Base-by-base conservation (phyloP, 2,797 vertebrate genomes). In the Characodon lateralis region DNA sequence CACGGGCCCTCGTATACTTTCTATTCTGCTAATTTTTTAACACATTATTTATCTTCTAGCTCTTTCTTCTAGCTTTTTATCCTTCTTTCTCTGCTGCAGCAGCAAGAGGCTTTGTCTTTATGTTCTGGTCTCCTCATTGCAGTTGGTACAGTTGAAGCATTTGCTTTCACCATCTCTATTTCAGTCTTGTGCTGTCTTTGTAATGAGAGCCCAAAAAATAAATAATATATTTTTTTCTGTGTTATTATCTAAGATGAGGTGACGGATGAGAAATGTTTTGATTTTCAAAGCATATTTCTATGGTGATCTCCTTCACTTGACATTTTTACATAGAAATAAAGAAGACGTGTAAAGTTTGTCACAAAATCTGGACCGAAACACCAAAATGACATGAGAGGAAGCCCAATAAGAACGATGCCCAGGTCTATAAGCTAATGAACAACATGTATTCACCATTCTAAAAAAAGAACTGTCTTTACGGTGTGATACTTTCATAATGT, bases 401-500 rank as follows among this genome's bases (percentile, higher is more conserved):
- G 70, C 78, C 22, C 6, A 70, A 31, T n/a, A 72, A 9, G 43
- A 78, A 79, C n/a, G 79, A 78, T 86, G 46, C 35, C n/a, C 50
- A 22, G 8, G 13, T 87, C 71, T 72, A 71, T 88, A 78, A 68
- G 76, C 71, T 85, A 77, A 85, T 92, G 77, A 91, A 88, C 68
- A 80, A 77, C 75, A 89, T 74, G 46, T 48, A 83, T 84, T 80
- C 68, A 83, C 22, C 70, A 81, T 76, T 87, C 74, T 77, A 79
- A 10, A 68, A 18, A 31, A 78, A 87, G 80, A 83, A 63, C 76
- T 78, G 77, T 78, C 86, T 92, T 87, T 56, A 86, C 77, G 0
- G 72, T 78, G 79, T 88, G 88, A 89, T 94, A 90, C 95, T 93
- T 92, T 85, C 84, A 71, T 78, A 83, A 87, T 88, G 87, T 90